These are phyloP conservation scores for Callocephalon fimbriatum DNA, from an alignment of 2,113 vertebrate genomes.

Conservation along the genomic window DNA sequence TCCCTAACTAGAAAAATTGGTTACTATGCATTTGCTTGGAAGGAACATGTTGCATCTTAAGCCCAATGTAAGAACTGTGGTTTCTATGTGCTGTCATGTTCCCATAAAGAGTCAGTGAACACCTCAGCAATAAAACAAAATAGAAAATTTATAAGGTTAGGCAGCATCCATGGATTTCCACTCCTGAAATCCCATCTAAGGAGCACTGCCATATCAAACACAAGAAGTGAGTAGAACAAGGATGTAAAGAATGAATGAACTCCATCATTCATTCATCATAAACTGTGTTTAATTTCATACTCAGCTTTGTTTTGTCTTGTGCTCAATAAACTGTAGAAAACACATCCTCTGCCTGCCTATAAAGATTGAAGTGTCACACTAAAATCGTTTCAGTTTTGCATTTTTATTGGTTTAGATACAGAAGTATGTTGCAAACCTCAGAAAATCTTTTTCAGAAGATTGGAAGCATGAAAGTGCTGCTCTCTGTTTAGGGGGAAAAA, in stretches of 20 bases:
- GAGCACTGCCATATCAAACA: background rate
- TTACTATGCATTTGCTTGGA: background rate
- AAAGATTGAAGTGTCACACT: background rate
- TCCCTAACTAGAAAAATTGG: background rate
- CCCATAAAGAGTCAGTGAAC: background rate
- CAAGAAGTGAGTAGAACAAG: background rate
- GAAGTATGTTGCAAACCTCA: background rate
- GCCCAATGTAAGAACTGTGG: background rate
- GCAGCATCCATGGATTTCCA: background rate
- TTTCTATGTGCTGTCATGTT: background rate
- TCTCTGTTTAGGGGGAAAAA: background rate
- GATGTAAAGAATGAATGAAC: background rate
- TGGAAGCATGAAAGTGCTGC: background rate
- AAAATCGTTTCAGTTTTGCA: background rate
- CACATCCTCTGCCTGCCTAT: background rate
- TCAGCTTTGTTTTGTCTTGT: background rate
- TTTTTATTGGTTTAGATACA: background rate
- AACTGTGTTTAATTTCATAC: conserved; percentile 10
- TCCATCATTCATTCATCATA: background rate
- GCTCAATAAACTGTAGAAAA: background rate
- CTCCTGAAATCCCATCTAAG: background rate
- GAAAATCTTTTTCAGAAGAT: background rate
- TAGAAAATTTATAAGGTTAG: background rate
- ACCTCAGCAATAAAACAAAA: background rate
- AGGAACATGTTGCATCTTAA: background rate